Evolutionary conservation across 92 coral and sea anemone genomes (phyloP).

Genomic region (Porites cylindrica): DNA sequence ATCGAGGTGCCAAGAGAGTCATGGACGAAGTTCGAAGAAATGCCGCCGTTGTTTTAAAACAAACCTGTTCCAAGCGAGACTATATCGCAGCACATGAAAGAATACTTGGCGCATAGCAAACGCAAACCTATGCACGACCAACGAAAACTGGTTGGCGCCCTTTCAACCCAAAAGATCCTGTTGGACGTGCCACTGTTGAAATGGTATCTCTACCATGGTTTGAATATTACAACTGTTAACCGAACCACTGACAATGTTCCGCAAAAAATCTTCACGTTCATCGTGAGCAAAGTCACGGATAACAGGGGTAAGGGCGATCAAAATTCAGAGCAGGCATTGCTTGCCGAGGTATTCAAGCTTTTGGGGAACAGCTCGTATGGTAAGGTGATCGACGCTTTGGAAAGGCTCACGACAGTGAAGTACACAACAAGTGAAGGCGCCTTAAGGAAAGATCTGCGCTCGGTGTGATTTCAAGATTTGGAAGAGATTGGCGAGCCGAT

Average conservation of each 20-base stretch:
- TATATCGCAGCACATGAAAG: constrained; percentile 25
- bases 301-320: constrained; percentile 15
- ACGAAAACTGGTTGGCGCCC: constrained; percentile 25
- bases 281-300: constrained; percentile 38
- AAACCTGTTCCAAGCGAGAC: constrained; percentile 1
- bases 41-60: constrained; percentile 28
- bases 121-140: constrained; percentile 12
- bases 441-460: not conserved
- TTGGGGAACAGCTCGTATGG: constrained; percentile 14
- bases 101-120: constrained; percentile 6
- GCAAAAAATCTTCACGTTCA: constrained; percentile 16
- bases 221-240: constrained; percentile 8
- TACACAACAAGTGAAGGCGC: not conserved
- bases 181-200: constrained; percentile 18
- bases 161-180: constrained; percentile 13
- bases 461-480: not conserved
- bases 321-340: not conserved
- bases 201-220: constrained; percentile 21
- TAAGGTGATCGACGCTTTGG: constrained; percentile 35
- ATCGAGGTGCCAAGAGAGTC: constrained; percentile 9
- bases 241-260: constrained; percentile 5
- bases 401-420: not conserved
- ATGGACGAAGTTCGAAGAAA: constrained; percentile 22
- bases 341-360: constrained; percentile 36
- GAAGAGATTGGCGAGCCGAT: too few relatives aligned